phyloP scores from a whole-genome alignment of 1,140 invertebrate genomes.

The Cherax quadricarinatus region DNA sequence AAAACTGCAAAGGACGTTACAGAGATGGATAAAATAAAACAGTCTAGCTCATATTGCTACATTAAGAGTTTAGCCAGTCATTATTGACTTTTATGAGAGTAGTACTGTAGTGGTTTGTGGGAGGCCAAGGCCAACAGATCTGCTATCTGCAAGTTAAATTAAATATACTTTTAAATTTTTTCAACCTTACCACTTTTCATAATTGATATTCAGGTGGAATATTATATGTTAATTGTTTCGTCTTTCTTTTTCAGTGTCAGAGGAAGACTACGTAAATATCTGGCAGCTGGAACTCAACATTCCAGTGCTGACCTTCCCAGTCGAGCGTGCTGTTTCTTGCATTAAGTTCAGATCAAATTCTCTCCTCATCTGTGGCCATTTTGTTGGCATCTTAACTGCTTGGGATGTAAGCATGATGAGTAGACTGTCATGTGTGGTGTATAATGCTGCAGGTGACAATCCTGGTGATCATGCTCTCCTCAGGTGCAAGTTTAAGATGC shows the following conservation, averaged over 20 bases:
- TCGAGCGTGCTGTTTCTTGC: slow-evolving; percentile 73
- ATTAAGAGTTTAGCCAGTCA: no score
- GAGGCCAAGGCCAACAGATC: no score
- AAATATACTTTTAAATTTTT: no score
- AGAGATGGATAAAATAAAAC: no score
- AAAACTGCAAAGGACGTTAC: no score
- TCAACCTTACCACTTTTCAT: neutral
- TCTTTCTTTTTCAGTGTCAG: slow-evolving; percentile 72
- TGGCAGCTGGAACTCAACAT: slow-evolving; percentile 72
- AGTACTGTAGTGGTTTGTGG: no score
- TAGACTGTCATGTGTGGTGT: neutral
- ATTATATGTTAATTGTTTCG: neutral
- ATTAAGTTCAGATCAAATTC: slow-evolving; percentile 73
- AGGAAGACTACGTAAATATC: slow-evolving; percentile 74
- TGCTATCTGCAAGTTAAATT: no score
- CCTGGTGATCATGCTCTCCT: neutral
- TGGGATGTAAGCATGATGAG: slow-evolving; percentile 65
- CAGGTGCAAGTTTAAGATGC: slow-evolving; percentile 75
- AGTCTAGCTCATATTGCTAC: no score
- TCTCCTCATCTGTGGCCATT: slow-evolving; percentile 74
- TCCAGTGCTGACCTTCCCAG: slow-evolving; percentile 69
- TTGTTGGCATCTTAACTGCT: slow-evolving; percentile 73
- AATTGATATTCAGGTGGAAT: neutral
- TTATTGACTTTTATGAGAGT: no score
- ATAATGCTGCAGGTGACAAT: neutral